These are phyloP conservation scores for Procavia capensis DNA, from an alignment of 2,113 vertebrate species.

Conservation along the genomic window DNA sequence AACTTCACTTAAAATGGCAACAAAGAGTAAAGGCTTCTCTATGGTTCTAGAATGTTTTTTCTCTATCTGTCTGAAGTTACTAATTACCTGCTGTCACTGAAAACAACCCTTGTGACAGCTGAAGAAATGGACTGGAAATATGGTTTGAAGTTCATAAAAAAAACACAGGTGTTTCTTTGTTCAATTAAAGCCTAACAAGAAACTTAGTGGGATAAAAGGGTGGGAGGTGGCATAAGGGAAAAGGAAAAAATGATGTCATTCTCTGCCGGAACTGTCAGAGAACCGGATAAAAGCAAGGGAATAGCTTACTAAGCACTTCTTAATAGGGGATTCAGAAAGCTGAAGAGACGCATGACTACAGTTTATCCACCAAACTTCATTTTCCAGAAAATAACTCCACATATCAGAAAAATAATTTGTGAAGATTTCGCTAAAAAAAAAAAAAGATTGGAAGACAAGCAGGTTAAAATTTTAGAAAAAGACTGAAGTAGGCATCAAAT, in stretches of 20 bases:
- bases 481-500: neutral
- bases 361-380: neutral
- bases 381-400: no score
- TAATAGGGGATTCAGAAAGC: neutral
- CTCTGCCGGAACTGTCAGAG: neutral
- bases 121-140: constrained; percentile 70
- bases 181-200: constrained; percentile 71
- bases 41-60: neutral
- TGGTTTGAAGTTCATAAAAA: constrained; percentile 66
- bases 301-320: constrained; percentile 52
- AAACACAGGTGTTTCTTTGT: constrained; percentile 81
- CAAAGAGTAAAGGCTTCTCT: neutral
- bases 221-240: constrained; percentile 36
- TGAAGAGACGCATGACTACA: neutral
- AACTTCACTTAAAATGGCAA: constrained; percentile 30
- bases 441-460: neutral
- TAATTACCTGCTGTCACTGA: constrained; percentile 79
- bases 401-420: constrained; percentile 29
- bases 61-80: constrained; percentile 63
- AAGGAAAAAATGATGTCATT: neutral
- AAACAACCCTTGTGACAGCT: constrained; percentile 71
- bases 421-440: neutral
- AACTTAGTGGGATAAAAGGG: constrained; percentile 64
- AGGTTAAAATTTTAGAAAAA: neutral
- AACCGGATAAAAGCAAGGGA: constrained; percentile 15